Base-by-base conservation (phyloP, 2,888 invertebrate species). In the Odiellus spinosus region DNA sequence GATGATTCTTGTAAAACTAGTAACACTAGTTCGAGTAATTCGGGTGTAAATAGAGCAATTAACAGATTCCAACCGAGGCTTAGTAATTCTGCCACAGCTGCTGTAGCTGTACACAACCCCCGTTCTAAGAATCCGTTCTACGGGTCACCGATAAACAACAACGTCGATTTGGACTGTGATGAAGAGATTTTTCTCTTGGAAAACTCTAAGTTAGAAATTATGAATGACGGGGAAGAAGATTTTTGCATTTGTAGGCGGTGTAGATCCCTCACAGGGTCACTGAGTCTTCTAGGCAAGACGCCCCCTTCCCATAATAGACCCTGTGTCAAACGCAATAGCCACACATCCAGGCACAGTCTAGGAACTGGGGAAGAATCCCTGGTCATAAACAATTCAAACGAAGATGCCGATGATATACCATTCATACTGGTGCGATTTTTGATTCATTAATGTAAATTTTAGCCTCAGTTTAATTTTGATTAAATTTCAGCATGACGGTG, bases 171-270 rank as follows among this genome's bases (percentile, higher is more conserved):
- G 26, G 26, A 26, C 4, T 26, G 4, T 14, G 38, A 38, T 10
- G 38, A 38, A 2, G 38, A 38, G n/a, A 10, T 38, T n/a, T 38
- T 38, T 17, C 10, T 12, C 1, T 18, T 38, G 17, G 38, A 38
- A 38, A 38, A 38, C 14, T 38, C 38, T 8, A 3, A 18, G n/a
- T 18, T 38, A 3, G 15, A 15, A 8, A 10, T 38, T 8, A 38
- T 38, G 38, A n/a, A n/a, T n/a, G 38, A 38, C 15, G 38, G 18
- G 2, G 38, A 38, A 38, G 38, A 38, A 38, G 38, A 18, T 38
- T 38, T 38, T 38, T n/a, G 5, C 38, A 18, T 38, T 38, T 38
- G 38, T 38, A 38, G 38, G n/a, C 10, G 38, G n/a, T 38, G 38
- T 38, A 15, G 38, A 38, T 17, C 17, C 10, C 14, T 38, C 8